Base-by-base conservation (phyloP, 2,888 invertebrate genomes). In the Alsophila aescularia region DNA sequence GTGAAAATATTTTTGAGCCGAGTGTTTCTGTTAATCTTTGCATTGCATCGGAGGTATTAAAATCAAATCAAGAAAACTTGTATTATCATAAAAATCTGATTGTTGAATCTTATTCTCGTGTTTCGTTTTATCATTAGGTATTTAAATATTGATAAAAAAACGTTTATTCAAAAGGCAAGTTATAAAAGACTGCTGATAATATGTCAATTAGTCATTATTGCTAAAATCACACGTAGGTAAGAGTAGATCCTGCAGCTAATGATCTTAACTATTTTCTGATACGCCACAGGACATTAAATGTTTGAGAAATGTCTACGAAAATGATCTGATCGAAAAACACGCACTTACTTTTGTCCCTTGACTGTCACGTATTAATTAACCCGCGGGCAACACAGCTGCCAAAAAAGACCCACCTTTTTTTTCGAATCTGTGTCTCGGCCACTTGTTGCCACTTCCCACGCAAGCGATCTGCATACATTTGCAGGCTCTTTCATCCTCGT, bases 371-470 rank as follows among this genome's bases (percentile, higher is more conserved):
- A 82, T 85, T 84, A 85, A 86, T 85, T 85, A 83, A 80, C 75
- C 72, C 69, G 66, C 70, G 71, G 71, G 81, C 81, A 79, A 79
- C 78, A 73, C 67, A 65, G 68, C 73, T 72, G 72, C 80, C 79
- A 83, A 83, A 78, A 75, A 72, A 24, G 69, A 64, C 66, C 66
- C 65, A 69, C 66, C 54, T 58, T 79, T 81, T 83, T 83, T 77
- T 74, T 79, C 73, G 72, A 69, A 79, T 70, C 73, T 77, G 78
- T 72, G 73, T 83, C 78, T 81, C 77, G 75, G 75, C 83, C 86
- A 90, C 90, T 89, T 89, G 90, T 90, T 90, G 90, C 81, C 79
- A 83, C 88, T 89, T 89, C 90, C 89, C 90, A 90, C 90, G 90
- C 87, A 79, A 79, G 68, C 80, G 83, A 85, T 89, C 85, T 87